A percentile compares a stretch with the other conserved stretches of the same genome.
These are phyloP conservation scores for Lasioglossum lativentre DNA, from an alignment of 2,888 invertebrate species.

Conservation along the genomic window DNA sequence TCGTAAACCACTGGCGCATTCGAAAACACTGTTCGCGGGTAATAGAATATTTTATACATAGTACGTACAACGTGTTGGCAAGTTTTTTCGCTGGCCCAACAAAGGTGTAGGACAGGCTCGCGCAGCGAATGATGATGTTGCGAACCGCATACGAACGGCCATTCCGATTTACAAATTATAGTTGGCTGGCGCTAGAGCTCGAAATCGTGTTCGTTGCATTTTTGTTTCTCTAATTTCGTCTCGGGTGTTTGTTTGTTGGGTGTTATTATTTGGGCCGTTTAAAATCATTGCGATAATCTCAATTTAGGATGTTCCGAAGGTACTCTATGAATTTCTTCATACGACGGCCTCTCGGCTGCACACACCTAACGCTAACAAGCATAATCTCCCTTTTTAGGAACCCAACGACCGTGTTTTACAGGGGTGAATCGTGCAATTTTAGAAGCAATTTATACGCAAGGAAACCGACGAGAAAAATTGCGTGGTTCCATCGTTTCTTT, in stretches of 20 bases:
- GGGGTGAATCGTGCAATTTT: not conserved
- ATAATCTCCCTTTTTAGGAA: not conserved
- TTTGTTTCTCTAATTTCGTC: too few species aligned
- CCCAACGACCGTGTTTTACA: not conserved
- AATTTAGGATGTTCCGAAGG: not conserved
- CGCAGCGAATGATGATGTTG: not conserved
- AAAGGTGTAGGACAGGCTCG: not conserved
- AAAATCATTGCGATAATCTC: too few species aligned
- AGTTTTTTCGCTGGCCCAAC: not conserved
- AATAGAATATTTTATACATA: slow-evolving; percentile 17
- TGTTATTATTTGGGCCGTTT: too few species aligned
- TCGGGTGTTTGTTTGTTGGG: too few species aligned
- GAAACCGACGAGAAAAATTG: not conserved
- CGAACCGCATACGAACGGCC: not conserved
- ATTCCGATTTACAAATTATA: not conserved
- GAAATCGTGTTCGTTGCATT: not conserved
- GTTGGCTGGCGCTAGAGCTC: not conserved
- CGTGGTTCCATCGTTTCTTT: not conserved
- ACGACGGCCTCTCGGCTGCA: too few species aligned
- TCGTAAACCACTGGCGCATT: not conserved
- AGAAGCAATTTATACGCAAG: not conserved
- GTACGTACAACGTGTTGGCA: not conserved
- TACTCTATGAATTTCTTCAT: not conserved
- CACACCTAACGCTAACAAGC: not conserved
- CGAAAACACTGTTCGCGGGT: not conserved